Percentiles rank a stretch among this genome's conserved stretches.
phyloP scores from a whole-genome alignment of 2,113 vertebrate genomes.

The Tupaia tana region DNA sequence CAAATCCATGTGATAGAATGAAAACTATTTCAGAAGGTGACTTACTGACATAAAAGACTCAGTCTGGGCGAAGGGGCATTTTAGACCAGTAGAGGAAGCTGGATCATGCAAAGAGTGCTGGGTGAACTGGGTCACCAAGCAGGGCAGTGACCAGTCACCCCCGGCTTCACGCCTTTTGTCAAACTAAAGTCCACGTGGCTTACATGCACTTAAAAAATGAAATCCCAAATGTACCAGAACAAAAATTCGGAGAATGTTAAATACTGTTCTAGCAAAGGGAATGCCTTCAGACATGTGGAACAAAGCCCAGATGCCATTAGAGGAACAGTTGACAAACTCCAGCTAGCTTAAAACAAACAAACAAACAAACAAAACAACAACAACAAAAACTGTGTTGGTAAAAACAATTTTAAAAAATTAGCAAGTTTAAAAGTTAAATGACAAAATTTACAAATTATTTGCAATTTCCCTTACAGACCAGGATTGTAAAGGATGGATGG shows the following conservation, averaged over 20 bases:
- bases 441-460: not conserved
- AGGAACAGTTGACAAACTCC: not conserved
- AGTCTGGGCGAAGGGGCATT: not conserved
- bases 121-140: not conserved
- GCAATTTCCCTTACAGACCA: not conserved
- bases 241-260: not conserved
- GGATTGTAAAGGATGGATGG: too few relatives aligned
- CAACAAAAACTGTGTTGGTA: not conserved
- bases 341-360: not conserved
- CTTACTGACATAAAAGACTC: not conserved
- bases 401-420: not conserved
- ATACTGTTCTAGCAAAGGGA: not conserved
- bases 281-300: not conserved
- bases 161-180: not conserved
- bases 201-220: not conserved
- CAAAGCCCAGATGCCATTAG: not conserved
- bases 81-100: too few relatives aligned
- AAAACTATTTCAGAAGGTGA: not conserved
- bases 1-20: not conserved
- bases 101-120: rapidly evolving
- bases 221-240: not conserved
- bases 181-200: not conserved
- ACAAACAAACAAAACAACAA: not conserved
- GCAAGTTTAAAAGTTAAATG: not conserved
- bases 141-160: not conserved